phyloP scores from a whole-genome alignment of 2,113 vertebrate species.

The Dascyllus trimaculatus region DNA sequence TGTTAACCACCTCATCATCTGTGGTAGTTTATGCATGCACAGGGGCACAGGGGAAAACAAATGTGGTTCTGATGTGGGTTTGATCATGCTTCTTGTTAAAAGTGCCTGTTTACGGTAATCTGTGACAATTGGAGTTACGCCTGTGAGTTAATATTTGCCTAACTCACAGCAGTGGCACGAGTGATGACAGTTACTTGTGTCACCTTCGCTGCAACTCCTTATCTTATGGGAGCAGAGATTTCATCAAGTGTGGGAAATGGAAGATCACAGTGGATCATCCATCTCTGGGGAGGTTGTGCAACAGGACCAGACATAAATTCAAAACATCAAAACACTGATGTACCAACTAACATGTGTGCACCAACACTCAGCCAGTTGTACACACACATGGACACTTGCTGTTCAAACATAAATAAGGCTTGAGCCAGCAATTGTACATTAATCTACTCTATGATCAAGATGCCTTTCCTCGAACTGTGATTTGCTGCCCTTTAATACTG shows the following conservation, averaged over 20 bases:
- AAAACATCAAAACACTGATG: constrained; percentile 23
- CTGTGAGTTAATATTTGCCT: constrained; percentile 36
- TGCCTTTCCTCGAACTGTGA: constrained; percentile 55
- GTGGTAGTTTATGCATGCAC: constrained; percentile 18
- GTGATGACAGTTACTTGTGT: constrained; percentile 35
- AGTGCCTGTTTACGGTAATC: constrained; percentile 53
- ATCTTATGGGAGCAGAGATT: constrained; percentile 25
- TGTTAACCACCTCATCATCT: constrained; percentile 51
- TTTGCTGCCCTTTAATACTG: constrained; percentile 61
- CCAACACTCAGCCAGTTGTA: constrained; percentile 14
- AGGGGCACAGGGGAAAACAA: constrained; percentile 20
- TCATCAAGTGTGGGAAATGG: constrained; percentile 51
- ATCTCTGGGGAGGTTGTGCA: constrained; percentile 46
- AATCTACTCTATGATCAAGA: constrained; percentile 47
- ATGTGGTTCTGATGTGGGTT: constrained; percentile 49
- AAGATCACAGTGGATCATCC: constrained; percentile 32
- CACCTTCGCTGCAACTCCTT: constrained; percentile 25
- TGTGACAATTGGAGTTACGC: constrained; percentile 31
- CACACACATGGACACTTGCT: constrained; percentile 1
- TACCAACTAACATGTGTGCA: constrained; percentile 1
- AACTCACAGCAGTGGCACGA: constrained; percentile 28
- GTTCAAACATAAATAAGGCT: constrained; percentile 43
- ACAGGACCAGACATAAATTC: constrained; percentile 29
- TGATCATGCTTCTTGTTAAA: constrained; percentile 43
- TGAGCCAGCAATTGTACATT: constrained; percentile 44